Percentiles rank a stretch among this genome's conserved stretches.
These are phyloP conservation scores for Meteorus cinctellus DNA, from an alignment of 2,888 invertebrate genomes.

Conservation along the genomic window DNA sequence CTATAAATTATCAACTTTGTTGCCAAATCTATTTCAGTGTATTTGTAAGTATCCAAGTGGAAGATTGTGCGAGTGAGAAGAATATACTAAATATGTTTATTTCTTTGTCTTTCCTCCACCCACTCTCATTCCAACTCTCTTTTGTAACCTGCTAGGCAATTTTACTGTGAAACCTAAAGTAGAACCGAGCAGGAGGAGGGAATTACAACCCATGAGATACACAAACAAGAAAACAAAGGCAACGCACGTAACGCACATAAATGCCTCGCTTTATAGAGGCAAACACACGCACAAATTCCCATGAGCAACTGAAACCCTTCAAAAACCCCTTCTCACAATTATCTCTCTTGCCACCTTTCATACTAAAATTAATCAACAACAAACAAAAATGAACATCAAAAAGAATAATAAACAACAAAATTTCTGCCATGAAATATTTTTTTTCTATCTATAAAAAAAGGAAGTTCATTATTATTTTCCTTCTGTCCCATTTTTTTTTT, in stretches of 20 bases:
- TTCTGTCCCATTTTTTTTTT: no score
- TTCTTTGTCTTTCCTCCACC: background rate
- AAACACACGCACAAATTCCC: no score
- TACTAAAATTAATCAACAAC: background rate
- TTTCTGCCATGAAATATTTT: background rate
- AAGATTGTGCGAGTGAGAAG: background rate
- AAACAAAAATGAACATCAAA: background rate
- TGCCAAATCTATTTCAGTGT: constrained; percentile 9
- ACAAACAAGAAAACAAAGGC: background rate
- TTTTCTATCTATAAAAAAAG: no score
- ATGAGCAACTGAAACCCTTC: background rate
- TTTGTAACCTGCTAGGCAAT: background rate
- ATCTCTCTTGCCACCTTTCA: background rate
- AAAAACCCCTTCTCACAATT: background rate
- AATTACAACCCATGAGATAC: background rate
- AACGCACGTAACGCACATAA: constrained; percentile 37
- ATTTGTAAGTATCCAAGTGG: background rate
- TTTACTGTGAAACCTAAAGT: constrained; percentile 13
- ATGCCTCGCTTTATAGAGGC: background rate
- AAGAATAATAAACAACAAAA: background rate
- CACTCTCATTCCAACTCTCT: background rate
- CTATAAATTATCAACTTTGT: constrained; percentile 27
- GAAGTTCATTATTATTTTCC: no score
- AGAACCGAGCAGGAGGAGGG: background rate
- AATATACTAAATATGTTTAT: background rate